These are phyloP conservation scores for Ennomos quercinarius DNA, from an alignment of 2,888 invertebrate species.

Conservation along the genomic window DNA sequence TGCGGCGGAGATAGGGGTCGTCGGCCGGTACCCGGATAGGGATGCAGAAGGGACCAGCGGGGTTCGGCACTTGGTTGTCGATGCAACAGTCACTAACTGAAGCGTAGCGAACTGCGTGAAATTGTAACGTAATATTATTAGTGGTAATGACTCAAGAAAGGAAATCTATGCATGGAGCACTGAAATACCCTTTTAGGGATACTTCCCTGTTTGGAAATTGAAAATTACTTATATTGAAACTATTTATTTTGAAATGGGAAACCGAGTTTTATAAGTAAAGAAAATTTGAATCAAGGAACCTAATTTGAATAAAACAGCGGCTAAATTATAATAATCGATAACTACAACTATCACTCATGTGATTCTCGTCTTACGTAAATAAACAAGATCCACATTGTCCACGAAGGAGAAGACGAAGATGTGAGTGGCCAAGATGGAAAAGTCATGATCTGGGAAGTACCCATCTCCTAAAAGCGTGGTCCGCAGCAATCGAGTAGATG, in stretches of 20 bases:
- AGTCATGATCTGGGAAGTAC: constrained; percentile 42
- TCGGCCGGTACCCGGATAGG: constrained; percentile 54
- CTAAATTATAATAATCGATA: no score
- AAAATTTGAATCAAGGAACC: no score
- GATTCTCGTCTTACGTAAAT: constrained; percentile 40
- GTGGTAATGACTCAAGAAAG: no score
- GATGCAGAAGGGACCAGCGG: constrained; percentile 43
- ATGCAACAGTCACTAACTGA: constrained; percentile 47
- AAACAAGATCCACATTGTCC: constrained; percentile 49
- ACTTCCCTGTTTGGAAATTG: no score
- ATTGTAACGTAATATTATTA: background rate
- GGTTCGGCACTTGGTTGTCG: constrained; percentile 47
- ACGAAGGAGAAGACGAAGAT: constrained; percentile 38
- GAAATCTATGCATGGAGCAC: no score
- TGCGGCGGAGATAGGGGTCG: constrained; percentile 52
- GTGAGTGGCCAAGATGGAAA: constrained; percentile 47
- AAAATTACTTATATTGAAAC: no score
- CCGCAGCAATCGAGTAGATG: constrained; percentile 50
- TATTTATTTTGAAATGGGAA: no score
- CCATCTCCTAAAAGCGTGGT: constrained; percentile 53
- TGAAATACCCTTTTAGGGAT: no score
- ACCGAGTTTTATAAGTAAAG: no score
- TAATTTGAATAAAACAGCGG: no score
- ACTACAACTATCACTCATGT: no score
- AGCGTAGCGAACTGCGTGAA: constrained; percentile 41